phyloP scores from a whole-genome alignment of 2,888 invertebrate genomes.

The Oxystoma pomonae region DNA sequence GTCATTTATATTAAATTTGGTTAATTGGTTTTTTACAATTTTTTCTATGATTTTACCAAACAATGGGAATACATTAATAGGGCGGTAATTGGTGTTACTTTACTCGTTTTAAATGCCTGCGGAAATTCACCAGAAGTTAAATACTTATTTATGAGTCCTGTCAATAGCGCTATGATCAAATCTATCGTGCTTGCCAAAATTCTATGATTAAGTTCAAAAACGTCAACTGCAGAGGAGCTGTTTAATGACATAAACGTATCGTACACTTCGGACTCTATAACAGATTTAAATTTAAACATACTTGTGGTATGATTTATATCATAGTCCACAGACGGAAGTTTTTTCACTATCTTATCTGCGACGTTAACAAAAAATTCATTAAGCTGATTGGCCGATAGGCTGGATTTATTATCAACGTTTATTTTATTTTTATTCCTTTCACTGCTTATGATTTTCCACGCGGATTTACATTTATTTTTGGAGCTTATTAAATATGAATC shows the following conservation, averaged over 20 bases:
- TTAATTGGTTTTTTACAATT: slow-evolving; percentile 1
- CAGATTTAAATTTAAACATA: neutral
- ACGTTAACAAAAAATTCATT: neutral
- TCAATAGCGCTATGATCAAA: neutral
- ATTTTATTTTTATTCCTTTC: neutral
- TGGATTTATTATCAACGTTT: neutral
- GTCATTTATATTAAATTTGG: neutral
- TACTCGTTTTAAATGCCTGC: neutral
- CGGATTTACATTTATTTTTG: neutral
- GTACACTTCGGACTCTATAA: neutral
- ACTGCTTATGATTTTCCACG: neutral
- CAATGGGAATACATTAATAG: neutral
- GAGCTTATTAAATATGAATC: neutral
- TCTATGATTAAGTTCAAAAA: neutral
- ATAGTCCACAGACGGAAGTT: neutral
- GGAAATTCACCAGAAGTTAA: neutral
- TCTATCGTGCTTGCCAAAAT: neutral
- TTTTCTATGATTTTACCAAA: neutral
- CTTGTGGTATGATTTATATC: neutral
- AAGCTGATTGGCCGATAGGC: neutral
- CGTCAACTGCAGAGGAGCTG: neutral
- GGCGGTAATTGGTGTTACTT: neutral
- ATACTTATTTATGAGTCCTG: neutral
- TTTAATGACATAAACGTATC: neutral
- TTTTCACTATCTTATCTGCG: neutral